A percentile compares a stretch with the other conserved stretches of the same genome.
phyloP scores from a whole-genome alignment of 2,888 invertebrate species.

The Acanthacorydalis orientalis region DNA sequence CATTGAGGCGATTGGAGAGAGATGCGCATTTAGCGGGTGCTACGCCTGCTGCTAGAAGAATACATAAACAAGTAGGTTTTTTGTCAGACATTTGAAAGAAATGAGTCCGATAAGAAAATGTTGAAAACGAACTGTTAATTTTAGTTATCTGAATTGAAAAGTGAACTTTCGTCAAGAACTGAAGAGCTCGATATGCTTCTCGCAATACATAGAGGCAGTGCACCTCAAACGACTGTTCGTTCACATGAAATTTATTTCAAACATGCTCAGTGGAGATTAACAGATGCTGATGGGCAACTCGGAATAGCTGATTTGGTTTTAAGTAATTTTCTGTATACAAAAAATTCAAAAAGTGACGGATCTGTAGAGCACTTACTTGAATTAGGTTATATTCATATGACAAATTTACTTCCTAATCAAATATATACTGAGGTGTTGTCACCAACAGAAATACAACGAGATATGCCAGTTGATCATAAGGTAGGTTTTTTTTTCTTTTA shows the following conservation, averaged over 20 bases:
- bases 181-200: slow-evolving; percentile 73
- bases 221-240: slow-evolving; percentile 60
- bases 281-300: slow-evolving; percentile 94
- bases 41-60: slow-evolving; percentile 52
- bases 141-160: slow-evolving; percentile 40
- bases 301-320: slow-evolving; percentile 93
- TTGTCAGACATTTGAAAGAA: too few species aligned
- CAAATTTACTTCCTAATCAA: slow-evolving; percentile 86
- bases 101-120: too few species aligned
- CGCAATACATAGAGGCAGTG: slow-evolving; percentile 47
- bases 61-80: slow-evolving; percentile 37
- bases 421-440: slow-evolving; percentile 77
- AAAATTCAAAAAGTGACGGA: slow-evolving; percentile 90
- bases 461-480: slow-evolving; percentile 83
- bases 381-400: slow-evolving; percentile 87
- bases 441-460: slow-evolving; percentile 62
- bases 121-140: too few species aligned
- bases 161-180: slow-evolving; percentile 67
- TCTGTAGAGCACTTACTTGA: slow-evolving; percentile 95
- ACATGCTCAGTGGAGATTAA: slow-evolving; percentile 93
- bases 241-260: slow-evolving; percentile 95
- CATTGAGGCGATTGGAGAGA: slow-evolving; percentile 71
- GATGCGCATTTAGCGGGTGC: slow-evolving; percentile 77
- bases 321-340: slow-evolving; percentile 93
- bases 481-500: too few species aligned